Percentiles rank a stretch among this genome's conserved stretches.
Evolutionary conservation across 2,113 vertebrate genomes (phyloP).

Genomic region (Helogale parvula): DNA sequence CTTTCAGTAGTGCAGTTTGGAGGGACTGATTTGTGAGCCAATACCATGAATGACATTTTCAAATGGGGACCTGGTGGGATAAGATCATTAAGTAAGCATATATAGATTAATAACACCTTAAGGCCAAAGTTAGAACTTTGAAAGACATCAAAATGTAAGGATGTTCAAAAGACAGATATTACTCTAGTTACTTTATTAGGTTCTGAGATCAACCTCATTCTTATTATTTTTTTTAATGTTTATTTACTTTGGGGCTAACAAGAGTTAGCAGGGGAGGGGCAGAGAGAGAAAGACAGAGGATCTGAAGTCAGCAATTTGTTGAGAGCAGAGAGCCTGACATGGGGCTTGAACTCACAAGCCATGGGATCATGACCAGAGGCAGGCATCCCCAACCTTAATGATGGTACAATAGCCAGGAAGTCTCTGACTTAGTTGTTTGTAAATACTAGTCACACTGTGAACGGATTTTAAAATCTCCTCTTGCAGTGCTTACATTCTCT

Average conservation of each 20-base stretch:
- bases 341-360: too few relatives aligned
- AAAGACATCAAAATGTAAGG: neutral
- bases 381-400: neutral
- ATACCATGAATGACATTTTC: neutral
- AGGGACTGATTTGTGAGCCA: neutral
- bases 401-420: neutral
- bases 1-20: neutral
- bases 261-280: too few relatives aligned
- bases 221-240: neutral
- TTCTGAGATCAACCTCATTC: neutral
- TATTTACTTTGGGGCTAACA: too few relatives aligned
- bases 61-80: neutral
- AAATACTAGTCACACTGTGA: neutral
- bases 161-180: neutral
- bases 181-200: neutral
- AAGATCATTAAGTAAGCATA: neutral
- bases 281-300: too few relatives aligned
- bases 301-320: too few relatives aligned
- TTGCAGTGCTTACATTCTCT: neutral
- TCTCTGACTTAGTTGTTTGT: neutral
- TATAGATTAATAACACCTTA: neutral
- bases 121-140: neutral
- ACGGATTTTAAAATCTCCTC: neutral
- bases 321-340: too few relatives aligned
- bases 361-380: too few relatives aligned